Base-by-base conservation (phyloP, 2,888 invertebrate species). In the Nebria brevicollis region DNA sequence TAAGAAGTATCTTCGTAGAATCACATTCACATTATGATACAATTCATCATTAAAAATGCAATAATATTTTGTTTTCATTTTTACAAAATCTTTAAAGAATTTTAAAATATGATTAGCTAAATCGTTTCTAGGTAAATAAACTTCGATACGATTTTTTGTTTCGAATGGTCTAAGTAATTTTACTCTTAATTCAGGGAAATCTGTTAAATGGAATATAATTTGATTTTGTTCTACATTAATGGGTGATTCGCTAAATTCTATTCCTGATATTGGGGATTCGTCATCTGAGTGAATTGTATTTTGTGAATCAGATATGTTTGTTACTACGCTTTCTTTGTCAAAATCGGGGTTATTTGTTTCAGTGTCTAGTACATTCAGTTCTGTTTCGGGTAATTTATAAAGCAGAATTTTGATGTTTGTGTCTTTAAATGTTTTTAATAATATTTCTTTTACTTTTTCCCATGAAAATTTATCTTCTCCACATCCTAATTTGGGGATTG, bases 401-500 rank as follows among this genome's bases (percentile, higher is more conserved):
- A 74, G 8, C 8, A n/a, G n/a, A 41, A 41, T 42, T 74, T 13
- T 74, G 8, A 74, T 74, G 41, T 74, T 41, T 26, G 42, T 42
- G 11, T 42, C 15, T 42, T 42, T 74, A 42, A 74, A 74, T 42
- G n/a, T 13, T 74, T 74, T 15, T 42, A 41, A 41, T 42, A 74
- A 42, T 74, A 74, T 10, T 13, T 74, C 42, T 74, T 11, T n/a
- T 13, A 74, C 42, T 42, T 41, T 43, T 13, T 74, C 42, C 41
- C 41, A 74, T 41, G 11, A n/a, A 41, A n/a, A n/a, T 74, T 74
- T 34, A 43, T 74, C 74, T 74, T 41, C 26, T n/a, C 74, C 74
- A n/a, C 41, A 42, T n/a, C 74, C 26, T 42, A 34, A 41, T 74
- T 74, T 74, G 6, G 74, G 74, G 11, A 20, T 42, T n/a, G 26